A percentile compares a stretch with the other conserved stretches of the same genome.
phyloP scores from a whole-genome alignment of 2,113 vertebrate species.

The Lepisosteus osseus region DNA sequence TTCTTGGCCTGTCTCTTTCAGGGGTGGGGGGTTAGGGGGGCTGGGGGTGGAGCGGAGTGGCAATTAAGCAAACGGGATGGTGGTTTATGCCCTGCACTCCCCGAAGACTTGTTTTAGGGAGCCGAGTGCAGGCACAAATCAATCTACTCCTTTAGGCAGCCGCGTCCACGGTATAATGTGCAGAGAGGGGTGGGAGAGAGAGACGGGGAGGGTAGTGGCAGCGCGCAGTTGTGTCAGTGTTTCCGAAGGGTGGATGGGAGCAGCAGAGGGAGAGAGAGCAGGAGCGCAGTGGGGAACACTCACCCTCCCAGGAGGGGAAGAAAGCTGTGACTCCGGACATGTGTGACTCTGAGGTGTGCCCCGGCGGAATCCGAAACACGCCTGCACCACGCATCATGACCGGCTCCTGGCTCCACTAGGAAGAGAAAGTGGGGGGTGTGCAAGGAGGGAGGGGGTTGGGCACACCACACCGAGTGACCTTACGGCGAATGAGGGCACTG shows the following conservation, averaged over 20 bases:
- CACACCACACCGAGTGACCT: constrained; percentile 8
- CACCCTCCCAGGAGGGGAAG: not conserved
- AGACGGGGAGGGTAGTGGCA: constrained; percentile 25
- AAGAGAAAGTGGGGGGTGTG: constrained; percentile 22
- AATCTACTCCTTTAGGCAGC: constrained; percentile 32
- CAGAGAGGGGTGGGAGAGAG: constrained; percentile 29
- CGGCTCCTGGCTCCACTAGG: constrained; percentile 3
- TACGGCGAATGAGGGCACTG: constrained; percentile 7
- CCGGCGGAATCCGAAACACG: not conserved
- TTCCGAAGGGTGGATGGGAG: constrained; percentile 9
- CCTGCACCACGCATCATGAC: not conserved
- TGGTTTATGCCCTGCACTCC: constrained; percentile 16
- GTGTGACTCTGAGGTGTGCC: constrained; percentile 15
- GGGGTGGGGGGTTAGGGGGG: constrained; percentile 21
- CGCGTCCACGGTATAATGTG: constrained; percentile 30
- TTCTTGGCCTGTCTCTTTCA: constrained; percentile 36
- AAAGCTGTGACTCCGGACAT: constrained; percentile 17
- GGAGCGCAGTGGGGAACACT: constrained; percentile 3
- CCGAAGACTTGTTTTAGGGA: constrained; percentile 29
- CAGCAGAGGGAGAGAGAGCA: constrained; percentile 9
- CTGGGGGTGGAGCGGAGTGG: constrained; percentile 19
- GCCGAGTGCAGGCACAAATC: constrained; percentile 37
- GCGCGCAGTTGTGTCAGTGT: constrained; percentile 24
- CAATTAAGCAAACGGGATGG: constrained; percentile 35
- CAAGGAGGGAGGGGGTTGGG: constrained; percentile 36